Evolutionary conservation across 2,797 vertebrate species (phyloP).

Genomic region (Potorous gilbertii): DNA sequence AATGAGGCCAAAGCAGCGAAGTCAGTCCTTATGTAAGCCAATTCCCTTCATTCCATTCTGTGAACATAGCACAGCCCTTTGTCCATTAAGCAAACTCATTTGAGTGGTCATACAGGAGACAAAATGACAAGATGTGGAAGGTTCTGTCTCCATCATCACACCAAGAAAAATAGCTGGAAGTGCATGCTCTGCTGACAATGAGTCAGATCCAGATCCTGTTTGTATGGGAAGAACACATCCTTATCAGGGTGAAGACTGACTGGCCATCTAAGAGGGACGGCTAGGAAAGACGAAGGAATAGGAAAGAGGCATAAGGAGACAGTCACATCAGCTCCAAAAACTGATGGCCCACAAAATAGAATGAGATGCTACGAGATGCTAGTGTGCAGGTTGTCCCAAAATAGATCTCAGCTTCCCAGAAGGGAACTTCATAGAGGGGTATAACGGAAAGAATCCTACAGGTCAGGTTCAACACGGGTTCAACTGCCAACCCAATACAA

Average conservation of each 20-base stretch:
- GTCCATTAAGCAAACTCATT: background rate
- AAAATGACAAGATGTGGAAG: background rate
- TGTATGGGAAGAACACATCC: background rate
- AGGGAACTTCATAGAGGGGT: background rate
- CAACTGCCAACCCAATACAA: background rate
- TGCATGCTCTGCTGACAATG: background rate
- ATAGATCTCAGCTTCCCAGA: background rate
- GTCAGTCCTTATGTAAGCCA: background rate
- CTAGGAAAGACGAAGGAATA: background rate
- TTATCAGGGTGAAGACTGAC: background rate
- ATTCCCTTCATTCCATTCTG: background rate
- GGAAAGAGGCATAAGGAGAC: background rate
- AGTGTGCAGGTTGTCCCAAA: background rate
- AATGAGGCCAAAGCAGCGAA: background rate
- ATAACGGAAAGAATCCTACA: background rate
- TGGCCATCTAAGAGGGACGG: background rate
- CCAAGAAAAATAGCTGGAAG: background rate
- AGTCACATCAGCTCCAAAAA: background rate
- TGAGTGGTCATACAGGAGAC: background rate
- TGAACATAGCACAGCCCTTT: background rate
- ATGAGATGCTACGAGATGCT: background rate
- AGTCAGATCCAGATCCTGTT: background rate
- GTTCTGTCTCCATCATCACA: background rate
- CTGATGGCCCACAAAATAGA: background rate
- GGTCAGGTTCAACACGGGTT: background rate